phyloP scores from a whole-genome alignment of 1,140 invertebrate species.

The Heterodera schachtii region DNA sequence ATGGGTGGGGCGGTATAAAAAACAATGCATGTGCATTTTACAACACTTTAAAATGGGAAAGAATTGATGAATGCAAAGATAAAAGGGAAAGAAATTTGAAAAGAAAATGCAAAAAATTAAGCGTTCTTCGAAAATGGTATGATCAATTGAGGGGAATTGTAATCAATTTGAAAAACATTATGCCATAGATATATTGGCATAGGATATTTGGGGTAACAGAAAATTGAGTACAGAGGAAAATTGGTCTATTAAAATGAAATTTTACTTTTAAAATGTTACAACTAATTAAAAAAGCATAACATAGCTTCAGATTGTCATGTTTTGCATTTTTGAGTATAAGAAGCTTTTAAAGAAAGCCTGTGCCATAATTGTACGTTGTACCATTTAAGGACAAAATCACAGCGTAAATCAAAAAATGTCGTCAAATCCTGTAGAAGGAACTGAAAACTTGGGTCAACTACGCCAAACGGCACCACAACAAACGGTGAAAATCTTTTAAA shows the following conservation, averaged over 20 bases:
- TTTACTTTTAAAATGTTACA: no score
- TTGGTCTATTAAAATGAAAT: no score
- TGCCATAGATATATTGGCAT: no score
- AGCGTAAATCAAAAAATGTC: neutral
- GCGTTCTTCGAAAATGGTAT: neutral
- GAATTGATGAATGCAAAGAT: neutral
- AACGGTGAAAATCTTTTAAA: neutral
- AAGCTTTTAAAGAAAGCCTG: no score
- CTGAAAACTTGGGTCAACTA: neutral
- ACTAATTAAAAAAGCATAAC: no score
- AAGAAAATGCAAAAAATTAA: neutral
- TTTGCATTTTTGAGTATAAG: no score
- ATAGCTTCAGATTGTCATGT: no score
- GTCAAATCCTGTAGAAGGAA: neutral
- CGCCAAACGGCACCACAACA: neutral
- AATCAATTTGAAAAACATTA: no score
- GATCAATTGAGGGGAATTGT: neutral
- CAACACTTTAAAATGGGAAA: neutral
- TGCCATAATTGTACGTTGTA: no score
- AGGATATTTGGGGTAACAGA: no score
- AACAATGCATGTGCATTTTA: slow-evolving; percentile 15
- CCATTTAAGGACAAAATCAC: no score
- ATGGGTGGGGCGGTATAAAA: neutral
- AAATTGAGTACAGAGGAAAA: no score
- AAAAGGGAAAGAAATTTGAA: neutral